Conservation (phyloP, 2,113 vertebrate species). For the Scartelaos histophorus region DNA sequence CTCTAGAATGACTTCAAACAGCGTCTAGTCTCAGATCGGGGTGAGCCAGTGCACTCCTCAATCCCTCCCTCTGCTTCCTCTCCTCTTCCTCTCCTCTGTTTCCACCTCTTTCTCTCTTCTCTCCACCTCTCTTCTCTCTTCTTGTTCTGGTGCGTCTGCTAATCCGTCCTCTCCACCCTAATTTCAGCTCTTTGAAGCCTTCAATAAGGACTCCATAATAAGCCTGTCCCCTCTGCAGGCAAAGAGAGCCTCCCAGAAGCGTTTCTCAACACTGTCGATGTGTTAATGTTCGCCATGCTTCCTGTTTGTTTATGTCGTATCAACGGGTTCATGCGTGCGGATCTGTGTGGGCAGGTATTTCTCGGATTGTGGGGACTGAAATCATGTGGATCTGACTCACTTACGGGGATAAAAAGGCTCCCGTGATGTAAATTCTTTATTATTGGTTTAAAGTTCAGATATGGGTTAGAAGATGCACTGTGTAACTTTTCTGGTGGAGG, state of each 20-base stretch:
- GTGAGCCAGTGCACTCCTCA: slow-evolving; percentile 54
- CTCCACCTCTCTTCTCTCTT: slow-evolving; percentile 48
- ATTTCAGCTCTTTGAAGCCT: slow-evolving; percentile 80
- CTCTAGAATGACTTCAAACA: slow-evolving; percentile 59
- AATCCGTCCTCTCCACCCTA: slow-evolving; percentile 78
- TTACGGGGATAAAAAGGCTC: too few species aligned
- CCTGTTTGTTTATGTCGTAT: slow-evolving; percentile 47
- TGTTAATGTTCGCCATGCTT: slow-evolving; percentile 57
- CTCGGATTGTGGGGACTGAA: too few species aligned
- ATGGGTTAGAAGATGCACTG: too few species aligned
- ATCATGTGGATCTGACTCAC: too few species aligned
- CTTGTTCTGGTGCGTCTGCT: slow-evolving; percentile 65
- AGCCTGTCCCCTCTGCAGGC: slow-evolving; percentile 74
- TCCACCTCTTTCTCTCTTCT: slow-evolving; percentile 38
- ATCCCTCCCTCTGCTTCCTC: slow-evolving; percentile 26
- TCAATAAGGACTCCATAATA: slow-evolving; percentile 78
- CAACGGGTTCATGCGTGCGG: slow-evolving; percentile 20
- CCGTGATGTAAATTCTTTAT: too few species aligned
- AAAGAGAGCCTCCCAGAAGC: slow-evolving; percentile 71
- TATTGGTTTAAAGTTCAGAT: too few species aligned
- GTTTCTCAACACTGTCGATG: slow-evolving; percentile 54
- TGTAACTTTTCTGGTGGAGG: too few species aligned
- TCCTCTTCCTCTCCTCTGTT: slow-evolving; percentile 38
- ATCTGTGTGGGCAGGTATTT: slow-evolving; percentile 3
- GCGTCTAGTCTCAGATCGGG: slow-evolving; percentile 52